A percentile compares a stretch with the other conserved stretches of the same genome.
Evolutionary conservation across 2,113 vertebrate genomes (phyloP).

Genomic region (Pao palembangensis): DNA sequence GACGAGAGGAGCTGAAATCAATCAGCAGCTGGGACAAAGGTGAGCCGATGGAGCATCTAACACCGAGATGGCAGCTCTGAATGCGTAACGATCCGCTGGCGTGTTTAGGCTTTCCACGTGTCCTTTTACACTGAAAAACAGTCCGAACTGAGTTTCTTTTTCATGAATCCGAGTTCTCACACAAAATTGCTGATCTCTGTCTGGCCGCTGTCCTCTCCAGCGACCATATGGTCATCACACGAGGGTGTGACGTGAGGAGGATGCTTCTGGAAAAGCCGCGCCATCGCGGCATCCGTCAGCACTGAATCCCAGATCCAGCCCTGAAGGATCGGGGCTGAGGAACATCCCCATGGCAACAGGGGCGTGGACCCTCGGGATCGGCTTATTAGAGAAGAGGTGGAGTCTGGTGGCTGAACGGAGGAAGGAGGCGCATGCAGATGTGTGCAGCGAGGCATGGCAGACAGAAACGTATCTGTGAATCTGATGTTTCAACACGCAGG

Average conservation of each 20-base stretch:
- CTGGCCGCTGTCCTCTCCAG: constrained; percentile 55
- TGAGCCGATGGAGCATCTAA: constrained; percentile 30
- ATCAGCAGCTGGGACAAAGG: constrained; percentile 48
- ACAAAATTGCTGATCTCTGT: neutral
- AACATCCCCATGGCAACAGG: constrained; percentile 68
- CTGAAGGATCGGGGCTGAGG: constrained; percentile 43
- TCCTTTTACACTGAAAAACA: neutral
- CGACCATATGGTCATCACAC: constrained; percentile 23
- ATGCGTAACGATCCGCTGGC: constrained; percentile 40
- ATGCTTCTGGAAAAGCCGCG: constrained; percentile 41
- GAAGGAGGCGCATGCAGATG: constrained; percentile 19
- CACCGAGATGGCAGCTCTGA: constrained; percentile 44
- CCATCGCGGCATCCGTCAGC: constrained; percentile 42
- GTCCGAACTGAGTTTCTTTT: neutral
- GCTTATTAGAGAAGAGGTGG: constrained; percentile 54
- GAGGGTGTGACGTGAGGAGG: constrained; percentile 29
- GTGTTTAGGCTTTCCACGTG: constrained; percentile 17
- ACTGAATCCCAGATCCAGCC: constrained; percentile 45
- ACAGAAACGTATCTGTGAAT: constrained; percentile 5
- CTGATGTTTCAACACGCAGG: constrained; percentile 9
- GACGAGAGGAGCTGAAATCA: constrained; percentile 34
- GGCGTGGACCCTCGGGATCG: constrained; percentile 52
- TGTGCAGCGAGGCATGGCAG: constrained; percentile 10
- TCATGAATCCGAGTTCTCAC: neutral
- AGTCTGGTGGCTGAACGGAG: constrained; percentile 30